These are phyloP conservation scores for Microplitis demolitor DNA, from an alignment of 1,140 invertebrate genomes.

Conservation along the genomic window DNA sequence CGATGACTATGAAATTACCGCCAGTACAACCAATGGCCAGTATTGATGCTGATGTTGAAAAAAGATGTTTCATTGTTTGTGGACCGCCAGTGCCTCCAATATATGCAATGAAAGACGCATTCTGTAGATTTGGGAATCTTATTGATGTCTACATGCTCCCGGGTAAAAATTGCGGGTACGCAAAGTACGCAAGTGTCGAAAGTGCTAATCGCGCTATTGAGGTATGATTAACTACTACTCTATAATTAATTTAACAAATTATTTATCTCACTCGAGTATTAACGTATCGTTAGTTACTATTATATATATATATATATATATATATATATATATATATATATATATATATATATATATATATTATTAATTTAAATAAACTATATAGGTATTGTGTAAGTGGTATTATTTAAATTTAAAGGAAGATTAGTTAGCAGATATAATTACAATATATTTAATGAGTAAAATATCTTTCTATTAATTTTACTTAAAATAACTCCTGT, in stretches of 20 bases:
- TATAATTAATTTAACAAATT: background rate
- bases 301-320: no score
- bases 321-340: no score
- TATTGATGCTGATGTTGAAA: conserved; percentile 72
- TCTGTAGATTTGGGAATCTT: conserved; percentile 90
- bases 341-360: no score
- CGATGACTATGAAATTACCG: conserved; percentile 71
- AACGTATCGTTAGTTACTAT: no score
- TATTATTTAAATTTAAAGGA: no score
- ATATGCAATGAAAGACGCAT: conserved; percentile 83
- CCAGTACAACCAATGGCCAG: conserved; percentile 74
- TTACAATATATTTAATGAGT: no score
- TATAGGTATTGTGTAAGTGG: no score
- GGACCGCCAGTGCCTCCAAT: conserved; percentile 80
- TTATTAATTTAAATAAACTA: no score
- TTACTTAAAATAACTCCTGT: no score
- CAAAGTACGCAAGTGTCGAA: conserved; percentile 80
- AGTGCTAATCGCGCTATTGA: conserved; percentile 81
- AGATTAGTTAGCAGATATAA: no score
- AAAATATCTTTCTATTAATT: no score
- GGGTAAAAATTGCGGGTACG: conserved; percentile 91
- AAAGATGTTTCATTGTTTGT: conserved; percentile 78
- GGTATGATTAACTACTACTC: conserved; percentile 49
- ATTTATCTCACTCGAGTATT: background rate
- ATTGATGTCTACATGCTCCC: conserved; percentile 89